Evolutionary conservation across 2,113 vertebrate genomes (phyloP), one percentile per base, ranked within the genome.

Genomic region (Megaceryle maxima): DNA sequence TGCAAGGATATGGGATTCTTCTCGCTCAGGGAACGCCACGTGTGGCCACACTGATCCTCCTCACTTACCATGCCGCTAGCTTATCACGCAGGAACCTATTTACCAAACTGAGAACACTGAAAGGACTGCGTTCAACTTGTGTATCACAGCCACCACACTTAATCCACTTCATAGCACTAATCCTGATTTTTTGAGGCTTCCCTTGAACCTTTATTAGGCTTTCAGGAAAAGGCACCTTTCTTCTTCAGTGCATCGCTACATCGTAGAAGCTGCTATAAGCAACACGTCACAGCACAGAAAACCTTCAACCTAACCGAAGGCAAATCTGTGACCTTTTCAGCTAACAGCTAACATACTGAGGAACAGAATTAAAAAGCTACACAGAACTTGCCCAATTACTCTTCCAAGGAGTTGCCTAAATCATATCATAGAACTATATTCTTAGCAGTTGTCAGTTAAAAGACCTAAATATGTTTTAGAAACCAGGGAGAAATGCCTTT

Each of bases 61-160:
- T 46, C 21, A 10, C 11, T 55, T 18, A 60, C 33, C 37, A 29
- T 1, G 1, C 31, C 0, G 0, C 53, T 29, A 22, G 17, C 51
- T 88, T 26, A 39, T 20, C 66, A 39, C 26, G 24, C 22, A n/a
- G 50, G 21, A 73, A 55, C n/a, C 68, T 28, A 15, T 21, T 31
- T 43, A 57, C 43, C 3, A 4, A 50, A 53, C 28, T 11, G 41
- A 43, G 37, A 20, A 28, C n/a, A 29, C n/a, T 11, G 5, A 28
- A 51, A 46, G 44, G 13, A 39, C 20, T 0, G 2, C 13, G 39
- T 28, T 75, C 70, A 50, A 59, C 25, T 24, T 78, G 56, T 31
- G 0, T 3, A 26, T 17, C 35, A 17, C 28, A 76, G 57, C 22
- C 37, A 37, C 25, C 1, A 13, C 59, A 68, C 26, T 37, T 33